Conservation (phyloP, 2,888 invertebrate species). For the Caenorhabditis angaria region DNA sequence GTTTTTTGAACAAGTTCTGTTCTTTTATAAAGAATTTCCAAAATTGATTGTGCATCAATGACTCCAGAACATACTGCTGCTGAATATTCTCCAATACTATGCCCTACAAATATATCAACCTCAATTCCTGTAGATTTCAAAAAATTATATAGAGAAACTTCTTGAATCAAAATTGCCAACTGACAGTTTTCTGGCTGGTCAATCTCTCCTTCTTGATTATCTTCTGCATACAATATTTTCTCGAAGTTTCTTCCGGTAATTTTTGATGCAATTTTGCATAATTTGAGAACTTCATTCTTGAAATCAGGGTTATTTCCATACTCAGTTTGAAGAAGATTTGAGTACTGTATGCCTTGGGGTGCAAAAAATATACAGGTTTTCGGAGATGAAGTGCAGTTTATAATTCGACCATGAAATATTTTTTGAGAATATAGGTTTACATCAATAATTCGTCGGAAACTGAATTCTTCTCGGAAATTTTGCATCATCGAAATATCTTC, state of each 20-base stretch:
- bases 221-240: constrained; percentile 7
- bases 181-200: constrained; percentile 43
- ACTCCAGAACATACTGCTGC: constrained; percentile 49
- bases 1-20: constrained; percentile 52
- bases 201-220: constrained; percentile 26
- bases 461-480: background rate
- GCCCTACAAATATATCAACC: constrained; percentile 53
- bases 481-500: background rate
- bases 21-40: constrained; percentile 48
- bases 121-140: constrained; percentile 39
- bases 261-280: constrained; percentile 19
- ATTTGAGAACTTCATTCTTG: constrained; percentile 14
- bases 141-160: constrained; percentile 36
- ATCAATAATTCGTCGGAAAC: background rate
- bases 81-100: constrained; percentile 67
- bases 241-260: constrained; percentile 4
- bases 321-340: constrained; percentile 52
- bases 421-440: background rate
- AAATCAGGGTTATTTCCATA: background rate
- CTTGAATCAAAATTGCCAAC: constrained; percentile 52
- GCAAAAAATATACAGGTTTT: constrained; percentile 62
- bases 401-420: background rate
- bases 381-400: background rate
- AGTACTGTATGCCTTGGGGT: constrained; percentile 66
- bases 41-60: constrained; percentile 21